Base-by-base conservation (phyloP, 2,888 invertebrate genomes). In the Syrphus vitripennis region DNA sequence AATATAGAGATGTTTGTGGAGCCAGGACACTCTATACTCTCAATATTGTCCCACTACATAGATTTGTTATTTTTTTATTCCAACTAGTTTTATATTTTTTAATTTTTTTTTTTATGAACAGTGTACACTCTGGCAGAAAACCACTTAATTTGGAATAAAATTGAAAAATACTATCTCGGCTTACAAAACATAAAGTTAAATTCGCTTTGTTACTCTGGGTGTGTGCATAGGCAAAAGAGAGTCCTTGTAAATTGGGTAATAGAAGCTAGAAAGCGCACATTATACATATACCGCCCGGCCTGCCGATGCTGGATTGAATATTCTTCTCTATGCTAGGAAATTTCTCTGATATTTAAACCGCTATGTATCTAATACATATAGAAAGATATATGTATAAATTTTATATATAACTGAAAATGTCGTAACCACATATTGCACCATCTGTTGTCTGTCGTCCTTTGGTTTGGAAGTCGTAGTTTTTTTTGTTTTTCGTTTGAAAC, bases 131-230 rank as follows among this genome's bases (percentile, higher is more conserved):
- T 31, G 63, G 50, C 21, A 74, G 65, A 50, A 70, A 71, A 83
- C 83, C 75, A 83, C 83, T 83, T 83, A 79, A 79, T 83, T 83
- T 75, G 42, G 48, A 65, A 65, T 76, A 57, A 79, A 83, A 83
- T 83, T 79, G 79, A 79, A 83, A 79, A 74, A 83, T 70, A 78
- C 78, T 75, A 37, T 34, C 53, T 63, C 71, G 67, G 74, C 74
- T 69, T 70, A 55, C 69, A 69, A 69, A 48, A 57, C 55, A 57
- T 50, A 40, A 61, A 78, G 69, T 74, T 75, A 81, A 70, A 55
- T 61, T 71, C 31, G 29, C 59, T 78, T 40, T 42, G 31, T 48
- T 34, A 50, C 12, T 42, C 21, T 57, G 19, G 26, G 21, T 16
- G 40, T 40, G 19, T 40, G 48, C 21, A 63, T 26, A 76, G 81